A percentile compares a stretch with the other conserved stretches of the same genome.
Conservation (phyloP, 2,113 vertebrate species). For the Platysternon megacephalum region DNA sequence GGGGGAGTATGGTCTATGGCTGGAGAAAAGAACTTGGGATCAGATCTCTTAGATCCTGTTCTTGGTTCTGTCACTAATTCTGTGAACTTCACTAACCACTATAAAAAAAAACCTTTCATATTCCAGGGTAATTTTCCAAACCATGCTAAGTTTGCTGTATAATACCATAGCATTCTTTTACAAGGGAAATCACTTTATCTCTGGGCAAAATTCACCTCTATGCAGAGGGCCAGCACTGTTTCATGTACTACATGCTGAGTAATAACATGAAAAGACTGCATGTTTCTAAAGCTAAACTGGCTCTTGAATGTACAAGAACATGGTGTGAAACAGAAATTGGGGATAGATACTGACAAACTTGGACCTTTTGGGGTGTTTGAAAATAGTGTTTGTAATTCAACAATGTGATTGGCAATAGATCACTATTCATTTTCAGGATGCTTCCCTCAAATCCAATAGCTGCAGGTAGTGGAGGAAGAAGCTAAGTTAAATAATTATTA, state of each 20-base stretch:
- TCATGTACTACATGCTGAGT: accelerated
- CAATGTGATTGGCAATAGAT: background rate
- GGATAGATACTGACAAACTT: background rate
- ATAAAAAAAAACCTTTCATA: background rate
- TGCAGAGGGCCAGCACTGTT: background rate
- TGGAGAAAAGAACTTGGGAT: background rate
- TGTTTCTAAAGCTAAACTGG: background rate
- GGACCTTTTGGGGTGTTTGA: background rate
- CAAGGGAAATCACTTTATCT: background rate
- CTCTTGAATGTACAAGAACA: background rate
- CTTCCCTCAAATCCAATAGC: background rate
- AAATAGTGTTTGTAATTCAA: background rate
- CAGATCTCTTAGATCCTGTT: background rate
- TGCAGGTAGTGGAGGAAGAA: background rate
- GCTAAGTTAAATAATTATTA: background rate
- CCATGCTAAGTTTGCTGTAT: background rate
- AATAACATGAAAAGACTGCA: background rate
- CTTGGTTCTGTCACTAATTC: background rate
- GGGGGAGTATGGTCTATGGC: background rate
- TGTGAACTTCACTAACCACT: background rate
- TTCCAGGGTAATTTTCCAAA: background rate
- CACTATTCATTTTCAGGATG: background rate
- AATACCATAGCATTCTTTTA: background rate
- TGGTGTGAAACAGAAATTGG: accelerated
- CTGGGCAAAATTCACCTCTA: background rate